Base-by-base conservation (phyloP, 2,797 vertebrate species). In the Nothura maculosa region DNA sequence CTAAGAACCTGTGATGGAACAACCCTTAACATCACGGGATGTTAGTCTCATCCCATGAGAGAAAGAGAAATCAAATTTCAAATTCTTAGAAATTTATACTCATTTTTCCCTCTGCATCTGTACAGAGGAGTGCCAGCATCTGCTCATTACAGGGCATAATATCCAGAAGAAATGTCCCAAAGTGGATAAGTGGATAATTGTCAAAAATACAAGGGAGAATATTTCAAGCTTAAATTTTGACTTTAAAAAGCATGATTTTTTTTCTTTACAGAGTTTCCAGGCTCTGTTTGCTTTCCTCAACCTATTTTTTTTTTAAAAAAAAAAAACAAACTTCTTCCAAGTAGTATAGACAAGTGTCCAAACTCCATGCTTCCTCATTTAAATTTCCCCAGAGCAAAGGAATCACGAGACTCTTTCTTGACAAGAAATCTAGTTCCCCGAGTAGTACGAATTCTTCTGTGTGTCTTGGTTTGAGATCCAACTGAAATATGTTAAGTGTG, bases 341-440 rank as follows among this genome's bases (percentile, higher is more conserved):
- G 77, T 22, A 70, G 52, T 91, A 86, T 45, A 84, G 62, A 70
- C 87, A 79, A 25, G 28, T 57, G 50, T 94, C 91, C 82, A 93
- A 86, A 79, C 0, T 0, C 14, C 67, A 38, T 38, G 38, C n/a
- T 85, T 68, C 85, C 89, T 92, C 62, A 89, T 88, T 95, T 75
- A 92, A 91, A 94, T 96, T 90, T 89, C 40, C 43, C 87, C 60
- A 47, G 45, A 96, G 85, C 85, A 89, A 86, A 90, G 58, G 72
- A 84, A 83, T 90, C 0, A 6, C 83, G 85, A 93, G 67, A 84
- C 45, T 55, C 55, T 47, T 79, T 66, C 74, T 77, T 84, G 81
- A 95, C 57, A 93, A 90, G 87, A 79, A 94, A 92, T 84, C 36
- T 0, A 0, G 14, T 75, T 93, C 43, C 42, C 88, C 86, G 77